Evolutionary conservation across 2,797 vertebrate species (phyloP).

Genomic region (Syngnathus acus): DNA sequence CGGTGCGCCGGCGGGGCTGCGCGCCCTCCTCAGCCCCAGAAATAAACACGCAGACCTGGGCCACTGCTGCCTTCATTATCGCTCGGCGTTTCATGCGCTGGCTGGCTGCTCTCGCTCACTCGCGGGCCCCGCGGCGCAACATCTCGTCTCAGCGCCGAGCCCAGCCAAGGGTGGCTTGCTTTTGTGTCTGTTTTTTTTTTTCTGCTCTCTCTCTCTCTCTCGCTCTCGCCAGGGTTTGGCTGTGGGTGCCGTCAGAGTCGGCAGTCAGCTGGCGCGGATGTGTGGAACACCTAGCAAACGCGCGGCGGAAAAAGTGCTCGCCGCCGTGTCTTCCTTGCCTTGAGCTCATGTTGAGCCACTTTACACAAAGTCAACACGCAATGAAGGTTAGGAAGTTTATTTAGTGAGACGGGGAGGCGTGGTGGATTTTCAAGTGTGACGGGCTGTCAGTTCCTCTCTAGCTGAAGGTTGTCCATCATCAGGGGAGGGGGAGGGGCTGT

Average conservation of each 20-base stretch:
- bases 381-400: slow-evolving; percentile 45
- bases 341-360: slow-evolving; percentile 48
- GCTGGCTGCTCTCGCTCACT: slow-evolving; percentile 54
- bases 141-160: slow-evolving; percentile 58
- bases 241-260: slow-evolving; percentile 60
- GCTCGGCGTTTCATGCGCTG: slow-evolving; percentile 70
- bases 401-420: slow-evolving; percentile 40
- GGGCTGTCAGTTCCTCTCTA: slow-evolving; percentile 43
- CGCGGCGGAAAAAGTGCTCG: slow-evolving; percentile 42
- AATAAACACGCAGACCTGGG: slow-evolving; percentile 74
- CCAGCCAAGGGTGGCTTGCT: slow-evolving; percentile 71
- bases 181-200: slow-evolving; percentile 58
- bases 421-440: slow-evolving; percentile 40
- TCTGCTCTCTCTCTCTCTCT: too few species aligned
- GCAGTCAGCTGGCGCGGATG: slow-evolving; percentile 34
- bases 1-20: slow-evolving; percentile 67
- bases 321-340: slow-evolving; percentile 49
- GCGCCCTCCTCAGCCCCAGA: slow-evolving; percentile 71
- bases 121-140: slow-evolving; percentile 56
- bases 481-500: not conserved
- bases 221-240: slow-evolving; percentile 42
- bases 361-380: slow-evolving; percentile 28
- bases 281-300: slow-evolving; percentile 53
- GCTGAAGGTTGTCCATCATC: slow-evolving; percentile 20
- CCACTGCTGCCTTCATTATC: slow-evolving; percentile 76